These are phyloP conservation scores for Eolophus roseicapilla DNA, from an alignment of 2,113 vertebrate genomes.

Conservation along the genomic window DNA sequence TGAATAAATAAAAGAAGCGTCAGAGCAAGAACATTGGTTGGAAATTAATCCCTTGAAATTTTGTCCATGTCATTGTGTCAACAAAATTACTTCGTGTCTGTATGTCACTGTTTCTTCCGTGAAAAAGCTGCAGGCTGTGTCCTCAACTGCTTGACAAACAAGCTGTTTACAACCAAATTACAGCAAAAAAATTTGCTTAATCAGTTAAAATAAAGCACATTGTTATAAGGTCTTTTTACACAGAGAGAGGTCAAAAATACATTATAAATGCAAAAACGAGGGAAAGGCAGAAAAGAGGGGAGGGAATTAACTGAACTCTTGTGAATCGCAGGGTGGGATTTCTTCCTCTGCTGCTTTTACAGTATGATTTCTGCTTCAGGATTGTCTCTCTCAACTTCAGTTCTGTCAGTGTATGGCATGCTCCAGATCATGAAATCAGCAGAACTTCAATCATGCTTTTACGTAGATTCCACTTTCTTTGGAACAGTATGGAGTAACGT, in stretches of 20 bases:
- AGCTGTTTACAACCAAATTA: background rate
- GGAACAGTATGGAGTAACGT: background rate
- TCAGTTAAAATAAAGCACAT: background rate
- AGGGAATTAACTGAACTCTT: background rate
- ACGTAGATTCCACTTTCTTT: slow-evolving; percentile 26
- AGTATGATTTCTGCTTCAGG: slow-evolving; percentile 38
- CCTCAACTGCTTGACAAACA: background rate
- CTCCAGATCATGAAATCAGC: slow-evolving; percentile 7
- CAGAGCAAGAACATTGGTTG: background rate
- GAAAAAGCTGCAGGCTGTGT: background rate
- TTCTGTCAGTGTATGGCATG: slow-evolving; percentile 40
- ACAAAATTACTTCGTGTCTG: background rate
- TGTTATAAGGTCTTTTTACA: background rate
- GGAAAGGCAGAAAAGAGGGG: background rate
- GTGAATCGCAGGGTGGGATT: slow-evolving; percentile 22
- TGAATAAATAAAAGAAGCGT: background rate
- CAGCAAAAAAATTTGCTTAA: background rate
- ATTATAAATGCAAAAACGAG: background rate
- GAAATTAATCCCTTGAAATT: background rate
- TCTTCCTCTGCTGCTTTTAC: slow-evolving; percentile 52
- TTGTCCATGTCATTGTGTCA: background rate
- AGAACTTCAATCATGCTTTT: slow-evolving; percentile 56
- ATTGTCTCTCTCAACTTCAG: slow-evolving; percentile 5
- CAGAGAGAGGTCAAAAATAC: slow-evolving; percentile 59
- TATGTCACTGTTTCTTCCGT: background rate